These are phyloP conservation scores for Lordiphosa mommai DNA, from an alignment of 1,140 invertebrate genomes.

Conservation along the genomic window DNA sequence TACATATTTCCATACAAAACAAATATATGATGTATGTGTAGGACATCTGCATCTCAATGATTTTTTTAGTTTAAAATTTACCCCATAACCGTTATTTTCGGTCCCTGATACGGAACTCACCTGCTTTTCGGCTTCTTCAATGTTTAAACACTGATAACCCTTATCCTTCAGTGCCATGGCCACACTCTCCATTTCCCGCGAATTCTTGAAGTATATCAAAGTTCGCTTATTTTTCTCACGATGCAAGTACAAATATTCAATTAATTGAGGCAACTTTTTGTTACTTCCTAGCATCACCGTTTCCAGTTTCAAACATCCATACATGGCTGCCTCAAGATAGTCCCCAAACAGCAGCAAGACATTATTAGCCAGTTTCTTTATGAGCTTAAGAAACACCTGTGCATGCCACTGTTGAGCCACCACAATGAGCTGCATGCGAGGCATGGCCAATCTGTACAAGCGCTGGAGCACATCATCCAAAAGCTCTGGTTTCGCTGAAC, in stretches of 20 bases:
- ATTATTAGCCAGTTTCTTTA: background rate
- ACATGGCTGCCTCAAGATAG: slow-evolving; percentile 47
- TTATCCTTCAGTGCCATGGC: background rate
- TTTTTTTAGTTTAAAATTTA: no score
- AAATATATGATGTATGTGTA: no score
- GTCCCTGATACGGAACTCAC: no score
- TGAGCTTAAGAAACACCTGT: slow-evolving; percentile 7
- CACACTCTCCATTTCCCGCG: slow-evolving; percentile 4
- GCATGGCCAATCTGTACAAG: background rate
- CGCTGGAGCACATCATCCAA: slow-evolving; percentile 11
- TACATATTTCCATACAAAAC: no score
- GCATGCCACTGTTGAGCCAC: slow-evolving; percentile 44
- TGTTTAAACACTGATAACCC: slow-evolving; percentile 19
- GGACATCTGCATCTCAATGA: no score
- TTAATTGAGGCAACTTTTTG: slow-evolving; percentile 11
- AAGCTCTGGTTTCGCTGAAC: background rate
- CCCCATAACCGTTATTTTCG: no score
- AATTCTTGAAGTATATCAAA: slow-evolving; percentile 30
- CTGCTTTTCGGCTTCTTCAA: background rate
- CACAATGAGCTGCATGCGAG: slow-evolving; percentile 19
- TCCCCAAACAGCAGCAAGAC: slow-evolving; percentile 42
- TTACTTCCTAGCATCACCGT: background rate
- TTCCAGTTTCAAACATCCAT: slow-evolving; percentile 28
- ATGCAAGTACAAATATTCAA: slow-evolving; percentile 3
- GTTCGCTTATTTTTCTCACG: slow-evolving; percentile 2